A percentile compares a stretch with the other conserved stretches of the same genome.
These are phyloP conservation scores for Colinus virginianus DNA, from an alignment of 2,113 vertebrate species.

Conservation along the genomic window DNA sequence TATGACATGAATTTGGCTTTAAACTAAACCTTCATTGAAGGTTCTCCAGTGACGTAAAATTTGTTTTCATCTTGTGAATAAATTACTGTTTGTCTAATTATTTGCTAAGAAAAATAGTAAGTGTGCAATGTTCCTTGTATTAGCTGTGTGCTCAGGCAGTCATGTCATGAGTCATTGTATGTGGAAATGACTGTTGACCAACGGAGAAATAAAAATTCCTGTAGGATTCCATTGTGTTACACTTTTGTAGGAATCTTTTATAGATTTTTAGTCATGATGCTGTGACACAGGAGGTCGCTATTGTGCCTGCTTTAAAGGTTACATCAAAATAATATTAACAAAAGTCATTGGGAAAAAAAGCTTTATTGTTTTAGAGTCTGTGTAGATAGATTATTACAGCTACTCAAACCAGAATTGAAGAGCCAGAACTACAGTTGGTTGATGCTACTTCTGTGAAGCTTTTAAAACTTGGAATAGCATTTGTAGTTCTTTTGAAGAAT, in stretches of 20 bases:
- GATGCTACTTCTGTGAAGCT: neutral
- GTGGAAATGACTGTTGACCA: neutral
- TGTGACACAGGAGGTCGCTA: slow-evolving; percentile 58
- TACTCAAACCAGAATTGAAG: neutral
- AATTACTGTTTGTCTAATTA: neutral
- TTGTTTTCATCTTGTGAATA: neutral
- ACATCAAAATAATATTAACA: neutral
- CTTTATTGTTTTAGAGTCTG: neutral
- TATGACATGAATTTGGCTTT: neutral
- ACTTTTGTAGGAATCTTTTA: neutral
- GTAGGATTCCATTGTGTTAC: neutral
- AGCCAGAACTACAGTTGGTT: neutral
- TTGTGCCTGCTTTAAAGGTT: slow-evolving; percentile 35
- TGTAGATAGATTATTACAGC: neutral
- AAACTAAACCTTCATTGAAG: neutral
- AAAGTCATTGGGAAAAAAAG: neutral
- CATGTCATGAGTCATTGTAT: neutral
- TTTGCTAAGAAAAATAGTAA: neutral
- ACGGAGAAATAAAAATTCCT: neutral
- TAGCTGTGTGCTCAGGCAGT: neutral
- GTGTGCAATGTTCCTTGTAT: neutral
- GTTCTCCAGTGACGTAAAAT: neutral
- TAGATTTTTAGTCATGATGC: neutral
- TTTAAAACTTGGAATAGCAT: neutral
- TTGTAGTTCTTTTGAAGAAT: neutral